Conservation (phyloP, 1,140 invertebrate species). For the Chrysoperla carnea region DNA sequence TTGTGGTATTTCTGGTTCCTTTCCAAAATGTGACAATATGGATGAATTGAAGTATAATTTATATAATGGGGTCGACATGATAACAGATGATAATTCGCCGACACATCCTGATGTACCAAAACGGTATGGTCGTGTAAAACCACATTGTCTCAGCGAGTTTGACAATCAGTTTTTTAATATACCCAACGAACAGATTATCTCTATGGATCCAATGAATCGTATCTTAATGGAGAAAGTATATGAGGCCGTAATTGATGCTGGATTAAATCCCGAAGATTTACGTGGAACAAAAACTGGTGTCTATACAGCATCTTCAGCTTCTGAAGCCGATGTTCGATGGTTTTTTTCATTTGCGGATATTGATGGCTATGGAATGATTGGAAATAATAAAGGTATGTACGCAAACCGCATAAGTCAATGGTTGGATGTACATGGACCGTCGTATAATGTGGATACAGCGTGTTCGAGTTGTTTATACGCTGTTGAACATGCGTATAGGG, state of each 20-base stretch:
- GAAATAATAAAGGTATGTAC: conserved; percentile 34
- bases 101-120: conserved; percentile 49
- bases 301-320: conserved; percentile 49
- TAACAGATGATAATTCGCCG: conserved; percentile 49
- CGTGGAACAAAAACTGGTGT: conserved; percentile 33
- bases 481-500: conserved; percentile 43
- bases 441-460: conserved; percentile 59
- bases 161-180: conserved; percentile 69
- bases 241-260: conserved; percentile 75
- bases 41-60: conserved; percentile 38
- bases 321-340: conserved; percentile 68
- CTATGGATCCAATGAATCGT: conserved; percentile 74
- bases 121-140: conserved; percentile 46
- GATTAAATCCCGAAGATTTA: conserved; percentile 30
- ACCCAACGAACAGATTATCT: conserved; percentile 62
- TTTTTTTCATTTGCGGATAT: conserved; percentile 46
- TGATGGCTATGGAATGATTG: conserved; percentile 72
- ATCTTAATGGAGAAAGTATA: conserved; percentile 65
- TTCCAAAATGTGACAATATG: conserved; percentile 40
- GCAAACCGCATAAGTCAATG: conserved; percentile 51
- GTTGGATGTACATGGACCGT: conserved; percentile 49
- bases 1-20: conserved; percentile 37
- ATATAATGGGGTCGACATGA: conserved; percentile 33
- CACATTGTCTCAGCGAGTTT: conserved; percentile 63
- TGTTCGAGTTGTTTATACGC: conserved; percentile 58